phyloP scores from a whole-genome alignment of 2,888 invertebrate genomes.

The Entomobrya proxima region DNA sequence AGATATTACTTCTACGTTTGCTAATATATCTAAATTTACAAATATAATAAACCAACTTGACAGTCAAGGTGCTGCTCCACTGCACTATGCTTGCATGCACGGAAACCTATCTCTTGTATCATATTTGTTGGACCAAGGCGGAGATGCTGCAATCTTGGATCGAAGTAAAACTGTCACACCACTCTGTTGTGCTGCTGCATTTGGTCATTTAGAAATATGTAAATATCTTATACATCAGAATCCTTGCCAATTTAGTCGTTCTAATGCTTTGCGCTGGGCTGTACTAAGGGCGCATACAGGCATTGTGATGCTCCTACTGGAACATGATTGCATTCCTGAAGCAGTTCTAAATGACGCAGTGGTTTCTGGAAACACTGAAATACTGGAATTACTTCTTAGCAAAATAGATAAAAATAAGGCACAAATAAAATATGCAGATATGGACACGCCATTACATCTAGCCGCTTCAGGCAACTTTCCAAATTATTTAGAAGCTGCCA shows the following conservation, averaged over 20 bases:
- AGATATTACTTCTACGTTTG: too few species aligned
- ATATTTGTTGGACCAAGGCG: conserved; percentile 53
- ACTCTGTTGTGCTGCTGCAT: conserved; percentile 63
- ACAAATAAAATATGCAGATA: too few species aligned
- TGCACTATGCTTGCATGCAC: conserved; percentile 40
- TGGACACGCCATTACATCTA: conserved; percentile 89
- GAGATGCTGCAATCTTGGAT: conserved; percentile 55
- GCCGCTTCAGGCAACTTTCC: conserved; percentile 92
- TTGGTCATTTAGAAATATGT: conserved; percentile 47
- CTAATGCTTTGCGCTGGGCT: conserved; percentile 86
- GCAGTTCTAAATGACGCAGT: conserved; percentile 84
- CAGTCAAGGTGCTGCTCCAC: neutral
- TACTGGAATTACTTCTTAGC: too few species aligned
- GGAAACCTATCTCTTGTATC: neutral
- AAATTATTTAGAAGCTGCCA: conserved; percentile 81
- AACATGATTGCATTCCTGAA: too few species aligned
- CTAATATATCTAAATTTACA: too few species aligned
- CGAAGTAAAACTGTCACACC: conserved; percentile 58
- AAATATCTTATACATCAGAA: conserved; percentile 45
- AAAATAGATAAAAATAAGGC: too few species aligned
- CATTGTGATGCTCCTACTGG: conserved; percentile 85
- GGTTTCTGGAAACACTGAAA: conserved; percentile 80
- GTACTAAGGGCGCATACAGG: conserved; percentile 86
- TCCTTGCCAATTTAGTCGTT: conserved; percentile 51
- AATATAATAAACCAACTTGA: conserved; percentile 38